Conservation (phyloP, 2,888 invertebrate species). For the Heliconius cydno region DNA sequence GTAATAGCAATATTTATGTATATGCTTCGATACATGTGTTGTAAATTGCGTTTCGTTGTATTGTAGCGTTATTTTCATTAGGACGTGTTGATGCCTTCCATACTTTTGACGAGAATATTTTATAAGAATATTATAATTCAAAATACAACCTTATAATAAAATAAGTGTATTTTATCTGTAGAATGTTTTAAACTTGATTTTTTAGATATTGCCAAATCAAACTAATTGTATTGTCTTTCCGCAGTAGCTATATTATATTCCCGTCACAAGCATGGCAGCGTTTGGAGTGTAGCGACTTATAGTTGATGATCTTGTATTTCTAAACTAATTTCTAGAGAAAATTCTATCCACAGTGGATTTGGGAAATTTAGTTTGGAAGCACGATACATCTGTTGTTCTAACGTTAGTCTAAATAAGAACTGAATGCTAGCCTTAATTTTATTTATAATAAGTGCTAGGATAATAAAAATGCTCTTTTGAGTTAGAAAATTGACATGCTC, state of each 20-base stretch:
- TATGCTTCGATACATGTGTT: conserved; percentile 54
- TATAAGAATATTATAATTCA: not conserved
- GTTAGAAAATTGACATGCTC: conserved; percentile 76
- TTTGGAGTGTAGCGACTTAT: conserved; percentile 38
- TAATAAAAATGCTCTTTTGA: conserved; percentile 82
- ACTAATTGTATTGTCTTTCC: not conserved
- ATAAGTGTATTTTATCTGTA: not conserved
- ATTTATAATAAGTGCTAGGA: conserved; percentile 81
- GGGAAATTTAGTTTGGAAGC: conserved; percentile 50
- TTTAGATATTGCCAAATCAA: not conserved
- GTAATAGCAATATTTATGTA: conserved; percentile 46
- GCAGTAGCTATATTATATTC: not conserved
- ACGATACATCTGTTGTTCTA: conserved; percentile 59
- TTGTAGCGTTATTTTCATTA: conserved; percentile 66
- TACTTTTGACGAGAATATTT: conserved; percentile 26
- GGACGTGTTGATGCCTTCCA: conserved; percentile 47
- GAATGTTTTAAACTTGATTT: not conserved
- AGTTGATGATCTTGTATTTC: conserved; percentile 29
- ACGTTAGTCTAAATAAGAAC: conserved; percentile 79
- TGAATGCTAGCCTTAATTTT: conserved; percentile 82
- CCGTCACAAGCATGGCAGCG: conserved; percentile 39
- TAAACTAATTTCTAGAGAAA: conserved; percentile 33
- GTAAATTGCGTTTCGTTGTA: conserved; percentile 62
- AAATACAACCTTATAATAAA: conserved; percentile 1
- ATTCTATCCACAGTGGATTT: conserved; percentile 24